Percentiles rank a stretch among this genome's conserved stretches.
phyloP scores from a whole-genome alignment of 2,797 vertebrate genomes.

The Cyclopterus lumpus region DNA sequence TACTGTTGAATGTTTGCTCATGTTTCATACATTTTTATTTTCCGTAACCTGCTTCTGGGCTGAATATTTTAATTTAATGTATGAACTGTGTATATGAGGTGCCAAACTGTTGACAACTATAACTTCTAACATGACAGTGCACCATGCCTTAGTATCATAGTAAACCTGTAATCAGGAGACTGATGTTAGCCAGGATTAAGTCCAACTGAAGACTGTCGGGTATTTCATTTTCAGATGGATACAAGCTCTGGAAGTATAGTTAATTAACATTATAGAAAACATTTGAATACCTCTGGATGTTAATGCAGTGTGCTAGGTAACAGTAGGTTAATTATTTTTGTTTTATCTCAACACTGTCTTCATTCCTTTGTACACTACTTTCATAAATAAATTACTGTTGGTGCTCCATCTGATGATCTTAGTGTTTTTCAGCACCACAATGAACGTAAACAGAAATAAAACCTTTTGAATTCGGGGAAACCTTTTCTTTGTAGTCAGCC shows the following conservation, averaged over 20 bases:
- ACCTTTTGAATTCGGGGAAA: background rate
- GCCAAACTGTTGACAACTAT: slow-evolving; percentile 15
- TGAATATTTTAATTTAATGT: slow-evolving; percentile 4
- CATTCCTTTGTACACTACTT: slow-evolving; percentile 3
- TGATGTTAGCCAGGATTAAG: slow-evolving; percentile 3
- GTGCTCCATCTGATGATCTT: background rate
- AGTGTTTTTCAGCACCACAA: background rate
- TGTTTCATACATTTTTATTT: slow-evolving; percentile 3
- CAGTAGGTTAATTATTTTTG: background rate
- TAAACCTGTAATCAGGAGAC: background rate
- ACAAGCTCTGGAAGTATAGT: background rate
- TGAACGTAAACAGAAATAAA: slow-evolving; percentile 13
- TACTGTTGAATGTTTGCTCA: background rate
- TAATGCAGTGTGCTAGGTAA: background rate
- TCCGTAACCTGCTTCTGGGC: background rate
- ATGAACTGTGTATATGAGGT: slow-evolving; percentile 11
- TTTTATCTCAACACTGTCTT: background rate
- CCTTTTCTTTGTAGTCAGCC: slow-evolving; percentile 4
- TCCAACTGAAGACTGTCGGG: background rate
- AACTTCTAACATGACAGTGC: background rate
- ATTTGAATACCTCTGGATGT: background rate
- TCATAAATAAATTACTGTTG: background rate
- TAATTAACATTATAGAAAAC: background rate
- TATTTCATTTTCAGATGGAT: slow-evolving; percentile 5
- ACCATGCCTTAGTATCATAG: background rate